These are phyloP conservation scores for Xestia ashworthii DNA, from an alignment of 2,888 invertebrate genomes.

Conservation along the genomic window DNA sequence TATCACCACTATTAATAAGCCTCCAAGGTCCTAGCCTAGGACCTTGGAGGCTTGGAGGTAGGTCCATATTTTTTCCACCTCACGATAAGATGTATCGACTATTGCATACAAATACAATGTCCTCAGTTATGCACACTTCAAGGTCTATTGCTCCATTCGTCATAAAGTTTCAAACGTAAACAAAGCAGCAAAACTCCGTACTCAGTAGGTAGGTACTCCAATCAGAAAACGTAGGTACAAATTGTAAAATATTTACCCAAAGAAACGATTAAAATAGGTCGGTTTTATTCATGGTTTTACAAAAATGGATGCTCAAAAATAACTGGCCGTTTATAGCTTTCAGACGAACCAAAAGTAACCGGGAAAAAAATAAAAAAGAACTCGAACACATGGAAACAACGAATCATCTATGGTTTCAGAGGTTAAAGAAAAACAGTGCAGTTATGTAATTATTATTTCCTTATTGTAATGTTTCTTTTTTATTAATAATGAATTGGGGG, in stretches of 20 bases:
- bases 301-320: background rate
- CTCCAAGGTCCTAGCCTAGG: slow-evolving; percentile 34
- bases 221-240: slow-evolving; percentile 6
- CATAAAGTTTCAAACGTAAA: slow-evolving; percentile 51
- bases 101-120: slow-evolving; percentile 41
- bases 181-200: slow-evolving; percentile 42
- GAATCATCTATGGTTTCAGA: too few relatives aligned
- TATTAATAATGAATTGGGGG: background rate
- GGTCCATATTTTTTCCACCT: slow-evolving; percentile 31
- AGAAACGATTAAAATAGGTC: slow-evolving; percentile 20
- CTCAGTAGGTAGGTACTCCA: slow-evolving; percentile 21
- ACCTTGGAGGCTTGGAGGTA: too few relatives aligned
- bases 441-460: slow-evolving; percentile 11
- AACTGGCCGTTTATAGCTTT: background rate
- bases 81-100: slow-evolving; percentile 45
- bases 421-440: background rate
- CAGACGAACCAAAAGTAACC: background rate
- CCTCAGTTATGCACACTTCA: slow-evolving; percentile 47
- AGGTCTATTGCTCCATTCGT: slow-evolving; percentile 51
- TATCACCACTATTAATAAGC: slow-evolving; percentile 17
- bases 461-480: background rate
- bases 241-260: slow-evolving; percentile 34
- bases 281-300: background rate
- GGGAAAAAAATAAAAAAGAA: slow-evolving; percentile 2
- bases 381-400: slow-evolving; percentile 1